Evolutionary conservation across 64 coral and sea anemone genomes (phyloP).

Genomic region (Pachyseris speciosa): DNA sequence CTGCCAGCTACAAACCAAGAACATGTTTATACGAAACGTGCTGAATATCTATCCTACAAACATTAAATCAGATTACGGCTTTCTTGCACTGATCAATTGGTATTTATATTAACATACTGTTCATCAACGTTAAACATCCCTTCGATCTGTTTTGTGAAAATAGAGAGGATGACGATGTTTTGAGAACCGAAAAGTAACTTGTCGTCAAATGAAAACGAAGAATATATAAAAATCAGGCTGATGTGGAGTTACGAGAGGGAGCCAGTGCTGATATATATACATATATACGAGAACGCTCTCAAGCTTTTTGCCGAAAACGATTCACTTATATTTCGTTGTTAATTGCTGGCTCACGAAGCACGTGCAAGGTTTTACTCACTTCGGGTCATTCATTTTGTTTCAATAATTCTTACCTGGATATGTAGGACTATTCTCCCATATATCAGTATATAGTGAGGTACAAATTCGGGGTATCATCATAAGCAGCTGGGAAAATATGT

Average conservation of each 20-base stretch:
- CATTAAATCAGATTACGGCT: not conserved
- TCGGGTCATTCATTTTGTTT: not conserved
- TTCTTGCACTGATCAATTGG: not conserved
- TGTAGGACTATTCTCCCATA: not conserved
- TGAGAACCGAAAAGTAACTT: not conserved
- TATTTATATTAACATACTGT: not conserved
- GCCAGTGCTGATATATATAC: not conserved
- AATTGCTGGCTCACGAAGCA: not conserved
- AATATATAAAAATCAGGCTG: no score
- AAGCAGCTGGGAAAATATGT: constrained; percentile 33
- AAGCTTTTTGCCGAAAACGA: not conserved
- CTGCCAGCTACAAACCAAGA: not conserved
- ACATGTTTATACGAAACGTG: not conserved
- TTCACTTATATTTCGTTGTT: not conserved
- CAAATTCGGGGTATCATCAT: not conserved
- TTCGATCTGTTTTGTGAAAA: not conserved
- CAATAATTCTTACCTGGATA: not conserved
- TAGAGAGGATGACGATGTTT: not conserved
- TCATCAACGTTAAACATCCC: not conserved
- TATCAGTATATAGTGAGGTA: not conserved
- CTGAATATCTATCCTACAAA: not conserved
- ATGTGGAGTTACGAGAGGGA: not conserved
- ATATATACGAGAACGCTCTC: not conserved
- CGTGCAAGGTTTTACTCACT: not conserved
- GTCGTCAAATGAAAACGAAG: no score